Base-by-base conservation (phyloP, 2,113 vertebrate species). In the Malaclemys terrapin region DNA sequence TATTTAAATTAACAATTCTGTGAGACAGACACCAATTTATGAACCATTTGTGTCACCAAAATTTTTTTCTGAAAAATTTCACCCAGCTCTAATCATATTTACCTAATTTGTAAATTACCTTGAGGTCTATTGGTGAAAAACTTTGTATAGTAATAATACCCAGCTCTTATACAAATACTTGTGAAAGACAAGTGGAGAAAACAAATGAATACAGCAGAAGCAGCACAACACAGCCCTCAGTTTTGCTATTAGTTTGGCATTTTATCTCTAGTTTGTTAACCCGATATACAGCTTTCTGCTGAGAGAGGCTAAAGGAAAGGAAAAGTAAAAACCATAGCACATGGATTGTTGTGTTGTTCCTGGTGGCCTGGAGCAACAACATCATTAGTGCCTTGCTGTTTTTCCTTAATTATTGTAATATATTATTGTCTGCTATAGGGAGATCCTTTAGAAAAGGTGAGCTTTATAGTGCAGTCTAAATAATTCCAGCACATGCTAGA, bases 381-480 rank as follows among this genome's bases (percentile, higher is more conserved):
- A 45, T 25, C 10, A 45, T 45, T 0, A 1, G 25, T 0, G 1
- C 2, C 7, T 2, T 45, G 38, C 13, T 2, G 0, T 7, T 16
- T 89, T 31, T 20, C 2, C 10, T 38, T 54, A 89, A 72, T 57
- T 25, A 42, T 6, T 42, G 13, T 47, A 31, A 0, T 6, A 1
- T 1, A 11, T 72, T 3, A 2, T 2, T 0, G 10, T 31, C 42
- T 24, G 22, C 7, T 11, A 24, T 47, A 47, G 22, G 50, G 29
- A 49, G 29, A 62, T 8, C 83, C 25, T 5, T 72, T n/a, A n/a
- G 16, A 38, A 20, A 2, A 82, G 52, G 50, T 76, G 62, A 4
- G 0, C 14, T 13, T 57, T 47, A 6, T 2, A 25, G 0, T 0
- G 38, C 29, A 25, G 76, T 2, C 20, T 85, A 50, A 80, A 80